Base-by-base conservation (phyloP, 2,113 vertebrate species). In the Dunckerocampus dactyliophorus region DNA sequence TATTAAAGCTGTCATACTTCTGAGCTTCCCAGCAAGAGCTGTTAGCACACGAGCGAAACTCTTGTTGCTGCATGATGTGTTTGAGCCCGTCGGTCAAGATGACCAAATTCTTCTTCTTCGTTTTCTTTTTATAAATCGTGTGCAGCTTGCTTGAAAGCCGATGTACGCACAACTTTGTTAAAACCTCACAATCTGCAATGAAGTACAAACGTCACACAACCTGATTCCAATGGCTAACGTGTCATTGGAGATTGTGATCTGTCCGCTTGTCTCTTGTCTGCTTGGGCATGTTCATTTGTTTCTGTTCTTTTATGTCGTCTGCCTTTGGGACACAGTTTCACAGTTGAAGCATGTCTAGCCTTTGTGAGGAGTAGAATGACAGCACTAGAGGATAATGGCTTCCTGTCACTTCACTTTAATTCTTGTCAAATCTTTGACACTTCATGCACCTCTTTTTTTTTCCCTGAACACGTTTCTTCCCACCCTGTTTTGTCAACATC, bases 1-100 rank as follows among this genome's bases (percentile, higher is more conserved):
- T 19, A 20, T 14, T 31, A 91, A 94, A 93, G 92, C 86, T 93
- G 92, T 88, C 89, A 70, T 87, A 82, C 88, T 88, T 92, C 90
- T 88, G 88, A 43, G 72, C 52, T 54, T 79, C 43, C 46, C 73
- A 53, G 79, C 76, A 70, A 63, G 63, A 65, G 20, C 54, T 6
- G 16, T 56, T 14, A 22, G 37, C 56, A 24, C 56, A 13, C 6
- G 19, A 37, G 37, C 13, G 4, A 8, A 20, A 42, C 6, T 16
- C 46, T 47, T 16, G 46, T 16, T 47, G 4, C n/a, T 19, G 54
- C 31, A 34, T 8, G 31, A 4, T 39, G 53, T 20, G 16, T 39
- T 37, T 49, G 47, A 49, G 16, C 47, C 9, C 9, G n/a, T 4
- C 47, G 11, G 16, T 34, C 31, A 34, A 34, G 8, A 9, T 9